Percentiles rank a stretch among this genome's conserved stretches.
These are phyloP conservation scores for Nibea albiflora DNA, from an alignment of 2,113 vertebrate species.

Conservation along the genomic window DNA sequence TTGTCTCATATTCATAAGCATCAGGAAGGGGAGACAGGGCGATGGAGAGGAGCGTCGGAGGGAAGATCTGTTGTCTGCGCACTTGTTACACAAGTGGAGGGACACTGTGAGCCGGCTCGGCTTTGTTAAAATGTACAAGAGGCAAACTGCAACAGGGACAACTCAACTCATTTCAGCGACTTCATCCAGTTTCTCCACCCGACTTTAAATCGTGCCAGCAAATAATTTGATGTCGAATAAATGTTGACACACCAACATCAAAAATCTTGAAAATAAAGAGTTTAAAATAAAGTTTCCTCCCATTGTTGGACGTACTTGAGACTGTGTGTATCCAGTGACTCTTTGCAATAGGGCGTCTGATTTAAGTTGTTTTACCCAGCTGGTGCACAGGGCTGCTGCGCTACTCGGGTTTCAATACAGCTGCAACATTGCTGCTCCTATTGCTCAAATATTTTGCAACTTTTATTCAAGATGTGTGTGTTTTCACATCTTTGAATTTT, in stretches of 20 bases:
- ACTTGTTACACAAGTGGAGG: constrained; percentile 16
- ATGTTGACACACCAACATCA: not conserved
- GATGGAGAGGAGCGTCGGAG: constrained; percentile 10
- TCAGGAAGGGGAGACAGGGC: constrained; percentile 13
- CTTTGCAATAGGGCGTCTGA: not conserved
- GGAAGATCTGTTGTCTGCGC: constrained; percentile 27
- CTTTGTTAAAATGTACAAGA: constrained; percentile 12
- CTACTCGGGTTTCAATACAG: too few species aligned
- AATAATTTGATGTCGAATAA: not conserved
- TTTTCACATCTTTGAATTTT: too few species aligned
- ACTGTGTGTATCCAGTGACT: too few species aligned
- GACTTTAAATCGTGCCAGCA: not conserved
- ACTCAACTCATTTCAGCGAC: not conserved
- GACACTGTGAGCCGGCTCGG: not conserved
- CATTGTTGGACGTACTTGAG: too few species aligned
- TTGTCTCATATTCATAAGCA: constrained; percentile 62
- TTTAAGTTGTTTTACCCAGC: not conserved
- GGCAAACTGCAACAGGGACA: not conserved
- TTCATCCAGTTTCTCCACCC: not conserved
- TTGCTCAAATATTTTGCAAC: not conserved
- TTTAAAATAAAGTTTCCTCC: too few species aligned
- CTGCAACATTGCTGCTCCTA: not conserved
- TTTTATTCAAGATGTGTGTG: not conserved
- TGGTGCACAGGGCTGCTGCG: not conserved
- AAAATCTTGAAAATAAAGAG: not conserved